phyloP scores from a whole-genome alignment of 1,140 invertebrate species.

The Microvelia longipes region DNA sequence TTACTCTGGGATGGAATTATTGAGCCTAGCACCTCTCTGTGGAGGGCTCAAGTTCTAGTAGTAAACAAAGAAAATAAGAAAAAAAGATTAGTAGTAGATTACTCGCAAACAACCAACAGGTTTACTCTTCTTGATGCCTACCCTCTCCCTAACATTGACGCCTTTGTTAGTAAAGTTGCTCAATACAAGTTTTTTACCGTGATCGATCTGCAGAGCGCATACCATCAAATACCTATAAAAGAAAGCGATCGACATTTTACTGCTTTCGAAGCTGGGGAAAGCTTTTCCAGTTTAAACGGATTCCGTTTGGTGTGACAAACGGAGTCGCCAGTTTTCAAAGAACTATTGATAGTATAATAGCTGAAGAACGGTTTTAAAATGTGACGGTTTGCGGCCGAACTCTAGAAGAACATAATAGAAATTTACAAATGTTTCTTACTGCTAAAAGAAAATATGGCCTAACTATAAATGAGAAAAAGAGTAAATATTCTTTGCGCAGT shows the following conservation, averaged over 20 bases:
- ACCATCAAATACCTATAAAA: conserved; percentile 1
- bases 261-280: conserved; percentile 3
- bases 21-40: conserved; percentile 1
- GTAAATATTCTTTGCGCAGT: neutral
- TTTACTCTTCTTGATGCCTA: neutral
- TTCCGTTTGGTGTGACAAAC: conserved; percentile 20
- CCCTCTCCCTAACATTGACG: conserved; percentile 1
- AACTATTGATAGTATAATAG: conserved; percentile 8
- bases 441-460: neutral
- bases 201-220: conserved; percentile 1
- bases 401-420: conserved; percentile 1
- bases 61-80: neutral
- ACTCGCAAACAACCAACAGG: neutral
- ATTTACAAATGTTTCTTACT: neutral
- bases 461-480: neutral
- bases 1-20: conserved; percentile 5
- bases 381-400: conserved; percentile 1
- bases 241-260: conserved; percentile 1
- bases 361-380: neutral
- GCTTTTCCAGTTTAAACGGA: conserved; percentile 24
- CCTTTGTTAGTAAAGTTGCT: neutral
- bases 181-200: neutral
- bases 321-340: conserved; percentile 11
- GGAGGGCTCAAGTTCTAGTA: conserved; percentile 10
- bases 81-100: conserved; percentile 1